A percentile compares a stretch with the other conserved stretches of the same genome.
Evolutionary conservation across 2,797 vertebrate genomes (phyloP).

Genomic region (Xiphophorus birchmanni): DNA sequence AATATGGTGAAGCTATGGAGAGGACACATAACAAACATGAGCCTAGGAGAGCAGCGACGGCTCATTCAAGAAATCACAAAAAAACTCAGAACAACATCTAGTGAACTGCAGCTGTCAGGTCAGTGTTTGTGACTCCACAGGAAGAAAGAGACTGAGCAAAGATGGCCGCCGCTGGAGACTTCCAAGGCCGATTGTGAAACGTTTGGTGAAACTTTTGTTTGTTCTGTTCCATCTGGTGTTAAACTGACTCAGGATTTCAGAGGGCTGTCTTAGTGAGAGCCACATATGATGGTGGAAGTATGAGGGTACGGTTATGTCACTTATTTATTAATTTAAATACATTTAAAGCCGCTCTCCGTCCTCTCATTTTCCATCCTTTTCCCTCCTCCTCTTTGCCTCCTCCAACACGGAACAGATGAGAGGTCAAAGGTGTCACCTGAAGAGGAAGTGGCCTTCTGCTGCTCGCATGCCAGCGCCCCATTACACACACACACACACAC

Average conservation of each 20-base stretch:
- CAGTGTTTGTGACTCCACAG: background rate
- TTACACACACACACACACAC: constrained; percentile 42
- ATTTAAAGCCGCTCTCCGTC: constrained; percentile 20
- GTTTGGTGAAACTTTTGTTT: background rate
- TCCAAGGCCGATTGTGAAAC: background rate
- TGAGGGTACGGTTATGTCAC: background rate
- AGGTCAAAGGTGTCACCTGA: constrained; percentile 87
- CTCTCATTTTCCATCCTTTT: constrained; percentile 41
- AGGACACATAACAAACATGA: too few relatives aligned
- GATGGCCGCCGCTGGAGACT: background rate
- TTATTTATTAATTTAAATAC: background rate
- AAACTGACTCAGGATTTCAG: background rate
- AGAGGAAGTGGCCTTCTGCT: constrained; percentile 81
- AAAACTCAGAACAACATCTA: background rate
- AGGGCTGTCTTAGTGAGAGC: background rate
- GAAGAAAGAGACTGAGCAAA: background rate
- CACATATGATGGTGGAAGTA: background rate
- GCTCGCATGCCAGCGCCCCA: constrained; percentile 82
- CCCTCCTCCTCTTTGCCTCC: constrained; percentile 37
- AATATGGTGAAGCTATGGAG: background rate
- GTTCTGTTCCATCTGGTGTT: background rate
- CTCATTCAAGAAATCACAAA: background rate
- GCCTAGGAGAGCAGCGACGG: background rate
- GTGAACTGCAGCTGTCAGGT: background rate
- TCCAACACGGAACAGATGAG: constrained; percentile 84